Conservation (phyloP, 2,888 invertebrate species). For the Lordiphosa andalusiaca region DNA sequence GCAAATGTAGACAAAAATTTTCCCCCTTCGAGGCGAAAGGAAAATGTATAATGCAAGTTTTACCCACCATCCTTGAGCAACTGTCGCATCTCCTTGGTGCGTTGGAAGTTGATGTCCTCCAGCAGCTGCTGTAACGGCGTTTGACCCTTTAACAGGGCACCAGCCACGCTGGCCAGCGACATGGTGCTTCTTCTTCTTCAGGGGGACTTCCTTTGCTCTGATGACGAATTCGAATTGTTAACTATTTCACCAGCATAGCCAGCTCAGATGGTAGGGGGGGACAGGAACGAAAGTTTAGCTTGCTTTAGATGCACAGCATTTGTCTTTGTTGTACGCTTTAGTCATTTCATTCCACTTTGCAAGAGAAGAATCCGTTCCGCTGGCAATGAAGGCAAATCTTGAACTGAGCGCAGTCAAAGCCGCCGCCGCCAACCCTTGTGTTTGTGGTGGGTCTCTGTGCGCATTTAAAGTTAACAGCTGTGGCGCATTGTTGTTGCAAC, state of each 20-base stretch:
- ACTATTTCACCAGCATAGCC: slow-evolving; percentile 55
- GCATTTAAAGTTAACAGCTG: too few relatives aligned
- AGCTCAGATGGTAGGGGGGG: too few relatives aligned
- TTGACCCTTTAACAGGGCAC: slow-evolving; percentile 77
- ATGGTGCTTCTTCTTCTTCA: slow-evolving; percentile 38
- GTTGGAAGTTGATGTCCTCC: slow-evolving; percentile 95
- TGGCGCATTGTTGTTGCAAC: too few relatives aligned
- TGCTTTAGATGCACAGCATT: slow-evolving; percentile 3
- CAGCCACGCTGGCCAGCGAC: slow-evolving; percentile 78
- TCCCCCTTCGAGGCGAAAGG: neutral
- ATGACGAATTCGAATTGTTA: slow-evolving; percentile 37
- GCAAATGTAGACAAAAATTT: slow-evolving; percentile 74
- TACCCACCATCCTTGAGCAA: slow-evolving; percentile 90
- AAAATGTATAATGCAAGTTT: neutral
- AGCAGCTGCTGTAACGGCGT: slow-evolving; percentile 91
- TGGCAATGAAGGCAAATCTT: slow-evolving; percentile 7
- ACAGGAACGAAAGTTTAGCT: slow-evolving; percentile 1
- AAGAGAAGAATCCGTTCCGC: slow-evolving; percentile 2
- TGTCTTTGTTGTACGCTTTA: neutral
- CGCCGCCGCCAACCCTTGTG: neutral
- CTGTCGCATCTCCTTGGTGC: slow-evolving; percentile 94
- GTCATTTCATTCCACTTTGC: neutral
- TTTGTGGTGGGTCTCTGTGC: neutral
- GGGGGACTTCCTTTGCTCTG: slow-evolving; percentile 13
- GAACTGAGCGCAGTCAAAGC: slow-evolving; percentile 7